phyloP scores from a whole-genome alignment of 2,797 vertebrate genomes.

The Clarias laeviceps region DNA sequence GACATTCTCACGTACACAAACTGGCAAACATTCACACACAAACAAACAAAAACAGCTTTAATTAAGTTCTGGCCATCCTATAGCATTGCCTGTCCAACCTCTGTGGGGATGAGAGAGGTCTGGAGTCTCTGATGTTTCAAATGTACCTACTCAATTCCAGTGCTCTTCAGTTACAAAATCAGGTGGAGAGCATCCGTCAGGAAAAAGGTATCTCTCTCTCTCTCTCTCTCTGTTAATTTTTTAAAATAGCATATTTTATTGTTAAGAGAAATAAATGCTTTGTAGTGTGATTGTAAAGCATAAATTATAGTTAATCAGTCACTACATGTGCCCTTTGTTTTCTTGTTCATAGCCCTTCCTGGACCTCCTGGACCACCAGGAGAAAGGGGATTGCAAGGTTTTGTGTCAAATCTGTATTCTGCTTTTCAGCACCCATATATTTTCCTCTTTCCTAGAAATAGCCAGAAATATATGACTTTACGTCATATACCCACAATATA shows the following conservation, averaged over 20 bases:
- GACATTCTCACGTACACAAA: constrained; percentile 18
- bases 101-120: constrained; percentile 30
- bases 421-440: neutral
- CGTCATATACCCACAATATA: neutral
- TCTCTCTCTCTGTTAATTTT: neutral
- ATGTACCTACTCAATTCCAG: constrained; percentile 46
- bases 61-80: neutral
- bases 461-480: neutral
- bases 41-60: neutral
- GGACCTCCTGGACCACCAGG: constrained; percentile 43
- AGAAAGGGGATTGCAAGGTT: constrained; percentile 27
- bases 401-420: neutral
- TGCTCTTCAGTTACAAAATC: constrained; percentile 32
- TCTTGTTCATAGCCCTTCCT: constrained; percentile 30
- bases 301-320: neutral
- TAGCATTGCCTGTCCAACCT: constrained; percentile 46
- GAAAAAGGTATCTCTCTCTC: constrained; percentile 7
- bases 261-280: neutral
- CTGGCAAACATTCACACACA: neutral
- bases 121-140: constrained; percentile 41
- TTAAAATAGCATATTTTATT: neutral
- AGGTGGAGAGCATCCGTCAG: constrained; percentile 8
- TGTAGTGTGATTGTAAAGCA: neutral
- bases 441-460: neutral
- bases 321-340: neutral